Evolutionary conservation across 2,113 vertebrate genomes (phyloP).

Genomic region (Tor tambroides): DNA sequence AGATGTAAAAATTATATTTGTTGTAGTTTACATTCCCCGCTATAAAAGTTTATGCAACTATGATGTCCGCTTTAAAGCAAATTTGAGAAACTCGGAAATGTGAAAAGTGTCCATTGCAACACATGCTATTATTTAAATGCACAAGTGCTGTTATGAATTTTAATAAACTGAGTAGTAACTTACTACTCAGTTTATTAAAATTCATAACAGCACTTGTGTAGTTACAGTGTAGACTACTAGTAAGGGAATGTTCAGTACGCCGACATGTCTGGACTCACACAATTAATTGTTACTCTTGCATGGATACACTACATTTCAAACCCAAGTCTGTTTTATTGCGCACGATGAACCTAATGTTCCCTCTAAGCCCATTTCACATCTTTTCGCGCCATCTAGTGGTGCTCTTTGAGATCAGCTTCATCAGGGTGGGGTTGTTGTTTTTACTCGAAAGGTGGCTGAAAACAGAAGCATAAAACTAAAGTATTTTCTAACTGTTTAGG

Average conservation of each 20-base stretch:
- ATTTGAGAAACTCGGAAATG: neutral
- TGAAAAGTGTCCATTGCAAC: neutral
- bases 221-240: too few relatives aligned
- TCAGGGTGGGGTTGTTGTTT: constrained; percentile 31
- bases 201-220: too few relatives aligned
- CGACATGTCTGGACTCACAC: neutral
- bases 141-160: neutral
- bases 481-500: neutral
- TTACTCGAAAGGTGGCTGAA: neutral
- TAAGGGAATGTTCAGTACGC: neutral
- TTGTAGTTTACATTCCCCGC: too few relatives aligned
- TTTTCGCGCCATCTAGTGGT: constrained; percentile 1
- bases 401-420: neutral
- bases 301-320: neutral
- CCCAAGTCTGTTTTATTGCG: neutral
- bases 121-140: neutral
- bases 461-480: neutral
- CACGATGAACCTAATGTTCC: neutral
- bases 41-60: neutral
- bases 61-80: neutral
- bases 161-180: neutral
- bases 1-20: too few relatives aligned
- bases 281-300: neutral
- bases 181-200: too few relatives aligned
- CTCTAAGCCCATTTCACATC: neutral